Base-by-base conservation (phyloP, 1,140 invertebrate species). In the Mercenaria mercenaria region DNA sequence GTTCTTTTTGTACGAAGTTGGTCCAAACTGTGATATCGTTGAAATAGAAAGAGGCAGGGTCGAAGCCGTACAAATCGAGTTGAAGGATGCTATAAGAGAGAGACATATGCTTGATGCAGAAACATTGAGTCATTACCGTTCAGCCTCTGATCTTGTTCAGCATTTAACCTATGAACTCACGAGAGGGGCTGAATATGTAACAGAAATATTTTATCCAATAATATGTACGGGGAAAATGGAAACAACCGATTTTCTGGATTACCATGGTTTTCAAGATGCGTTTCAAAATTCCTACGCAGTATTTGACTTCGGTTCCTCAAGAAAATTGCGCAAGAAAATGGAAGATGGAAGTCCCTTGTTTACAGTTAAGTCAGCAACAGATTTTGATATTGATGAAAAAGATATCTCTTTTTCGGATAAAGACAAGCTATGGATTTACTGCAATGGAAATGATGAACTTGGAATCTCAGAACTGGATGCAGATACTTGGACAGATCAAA, bases 261-360 rank as follows among this genome's bases (percentile, higher is more conserved):
- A 39, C 29, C 29, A 39, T 59, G 56, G 39, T 11, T 29, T 64
- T 29, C 59, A 64, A 29, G 59, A 64, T 64, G 32, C 56, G 1
- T 81, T 59, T 52, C 29, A 39, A 15, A 37, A 34, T 18, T 34
- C 79, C 10, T 10, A 6, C 3, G 29, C 32, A 34, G 79, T 81
- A 11, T 61, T 81, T 37, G 79, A 81, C n/a, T 81, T 81, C 61
- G 79, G 39, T 23, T 41, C 29, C 13, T 81, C 79, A 11, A 39
- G 20, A 18, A 2, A 34, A 2, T 61, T 81, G 32, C 29, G 52
- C 26, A 34, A 81, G 26, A 41, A 37, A 41, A 43, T 81, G 29
- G 79, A 81, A 32, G 29, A 61, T 4, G 56, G 39, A 15, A 39
- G 37, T 26, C 20, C n/a, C 18, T 37, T 26, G 15, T 81, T 37